Conservation (phyloP, 2,888 invertebrate species). For the Athetis lepigone region DNA sequence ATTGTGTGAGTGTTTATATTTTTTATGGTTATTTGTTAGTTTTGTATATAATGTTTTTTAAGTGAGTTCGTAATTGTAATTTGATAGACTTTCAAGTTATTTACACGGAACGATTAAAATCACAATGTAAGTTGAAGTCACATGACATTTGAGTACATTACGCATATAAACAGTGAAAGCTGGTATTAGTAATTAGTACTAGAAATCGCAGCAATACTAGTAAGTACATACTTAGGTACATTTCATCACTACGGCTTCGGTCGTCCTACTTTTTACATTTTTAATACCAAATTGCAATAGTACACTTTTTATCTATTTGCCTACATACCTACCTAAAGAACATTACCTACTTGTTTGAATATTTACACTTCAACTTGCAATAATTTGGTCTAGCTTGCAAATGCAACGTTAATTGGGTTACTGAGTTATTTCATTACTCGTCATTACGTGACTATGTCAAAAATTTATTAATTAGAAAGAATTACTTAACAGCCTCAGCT, state of each 20-base stretch:
- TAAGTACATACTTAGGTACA: not conserved
- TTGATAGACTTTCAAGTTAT: not conserved
- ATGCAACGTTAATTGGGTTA: slow-evolving; percentile 54
- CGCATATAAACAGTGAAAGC: not conserved
- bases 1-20: not conserved
- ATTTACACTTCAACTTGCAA: slow-evolving; percentile 10
- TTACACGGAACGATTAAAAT: slow-evolving; percentile 8
- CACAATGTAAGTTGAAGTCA: not conserved
- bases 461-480: slow-evolving; percentile 35
- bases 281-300: slow-evolving; percentile 12
- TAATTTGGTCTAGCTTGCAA: slow-evolving; percentile 44
- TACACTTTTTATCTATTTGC: slow-evolving; percentile 23
- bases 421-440: slow-evolving; percentile 56
- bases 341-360: slow-evolving; percentile 15
- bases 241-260: slow-evolving; percentile 8
- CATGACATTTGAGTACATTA: not conserved
- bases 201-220: slow-evolving; percentile 9
- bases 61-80: too few species aligned
- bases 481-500: slow-evolving; percentile 42
- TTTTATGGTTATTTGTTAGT: not conserved
- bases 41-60: not conserved
- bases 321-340: slow-evolving; percentile 7
- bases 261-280: slow-evolving; percentile 34
- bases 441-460: slow-evolving; percentile 46
- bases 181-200: not conserved